Base-by-base conservation (phyloP, 2,888 invertebrate species). In the Macrostomum cliftonense region DNA sequence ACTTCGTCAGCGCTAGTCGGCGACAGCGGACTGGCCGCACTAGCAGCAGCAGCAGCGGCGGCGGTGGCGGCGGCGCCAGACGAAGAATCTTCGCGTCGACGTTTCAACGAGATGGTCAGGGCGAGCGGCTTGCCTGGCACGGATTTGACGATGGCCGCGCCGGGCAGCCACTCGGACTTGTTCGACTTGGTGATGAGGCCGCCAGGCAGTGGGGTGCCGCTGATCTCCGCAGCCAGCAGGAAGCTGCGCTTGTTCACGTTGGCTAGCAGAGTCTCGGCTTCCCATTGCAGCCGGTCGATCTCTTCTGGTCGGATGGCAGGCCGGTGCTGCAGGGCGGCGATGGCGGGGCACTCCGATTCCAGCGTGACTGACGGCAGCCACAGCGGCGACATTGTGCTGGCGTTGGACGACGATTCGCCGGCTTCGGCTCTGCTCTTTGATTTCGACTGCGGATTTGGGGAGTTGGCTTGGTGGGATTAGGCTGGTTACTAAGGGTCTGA, bases 261-360 rank as follows among this genome's bases (percentile, higher is more conserved):
- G 0, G 84, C 82, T 20, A 89, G 74, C 45, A 89, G 72, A 19
- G 80, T 79, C 70, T 91, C 89, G 46, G 89, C 70, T 65, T 91
- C 89, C 46, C 81, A 71, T 66, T 91, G 89, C 12, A 91, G 72
- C 1, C 78, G 76, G 65, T 89, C 87, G 44, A 89, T 72, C 63
- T 91, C 88, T 59, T 89, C 88, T 9, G 28, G 28, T 9, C 28
- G 28, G 28, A 28, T 9, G 9, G 28, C 28, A 7, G 28, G 28
- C 28, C 28, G 28, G 28, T 9, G 4, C 28, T 7, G 28, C 28
- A 28, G 28, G 28, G 28, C 28, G 9, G 28, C 28, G 28, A 28
- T 28, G 28, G 5, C 28, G 4, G 28, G 28, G 9, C 28, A 28
- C 28, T 28, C 28, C 5, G 28, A 28, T 9, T 28, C 28, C 28